phyloP scores from a whole-genome alignment of 1,140 invertebrate genomes.

The Acromyrmex heyeri region DNA sequence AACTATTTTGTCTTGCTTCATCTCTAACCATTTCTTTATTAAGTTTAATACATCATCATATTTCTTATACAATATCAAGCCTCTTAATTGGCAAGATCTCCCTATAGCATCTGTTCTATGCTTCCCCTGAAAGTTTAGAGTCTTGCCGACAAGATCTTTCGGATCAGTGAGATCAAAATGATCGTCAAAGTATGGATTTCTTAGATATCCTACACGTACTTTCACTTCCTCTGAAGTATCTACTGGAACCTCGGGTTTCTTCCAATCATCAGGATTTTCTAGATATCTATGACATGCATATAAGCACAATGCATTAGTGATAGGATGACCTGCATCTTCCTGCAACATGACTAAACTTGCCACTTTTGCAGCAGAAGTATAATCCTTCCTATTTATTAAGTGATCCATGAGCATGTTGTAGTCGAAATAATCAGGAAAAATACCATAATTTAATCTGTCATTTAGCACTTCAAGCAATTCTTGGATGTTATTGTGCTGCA shows the following conservation, averaged over 20 bases:
- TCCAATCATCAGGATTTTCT: conserved; percentile 88
- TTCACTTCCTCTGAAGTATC: conserved; percentile 90
- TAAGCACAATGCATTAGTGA: conserved; percentile 90
- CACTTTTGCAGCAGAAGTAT: conserved; percentile 91
- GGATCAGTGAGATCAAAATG: conserved; percentile 94
- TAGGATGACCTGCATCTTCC: conserved; percentile 93
- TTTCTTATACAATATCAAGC: conserved; percentile 90
- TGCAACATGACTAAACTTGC: conserved; percentile 95
- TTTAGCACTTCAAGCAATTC: conserved; percentile 91
- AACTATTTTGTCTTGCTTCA: conserved; percentile 79
- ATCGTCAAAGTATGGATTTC: conserved; percentile 94
- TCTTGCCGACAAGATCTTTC: conserved; percentile 92
- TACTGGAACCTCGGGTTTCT: conserved; percentile 81
- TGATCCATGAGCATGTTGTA: conserved; percentile 94
- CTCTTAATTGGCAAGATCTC: conserved; percentile 90
- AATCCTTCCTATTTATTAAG: conserved; percentile 91
- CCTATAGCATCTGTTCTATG: conserved; percentile 87
- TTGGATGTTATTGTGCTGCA: conserved; percentile 88
- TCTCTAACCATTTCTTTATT: conserved; percentile 81
- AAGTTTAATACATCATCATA: conserved; percentile 87
- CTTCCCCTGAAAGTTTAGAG: conserved; percentile 89
- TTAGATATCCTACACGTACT: conserved; percentile 92
- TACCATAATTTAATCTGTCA: conserved; percentile 94
- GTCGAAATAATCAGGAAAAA: conserved; percentile 94
- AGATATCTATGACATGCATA: conserved; percentile 93